Percentiles rank a stretch among this genome's conserved stretches.
These are phyloP conservation scores for Avahi laniger DNA, from an alignment of 2,797 vertebrate species.

Conservation along the genomic window DNA sequence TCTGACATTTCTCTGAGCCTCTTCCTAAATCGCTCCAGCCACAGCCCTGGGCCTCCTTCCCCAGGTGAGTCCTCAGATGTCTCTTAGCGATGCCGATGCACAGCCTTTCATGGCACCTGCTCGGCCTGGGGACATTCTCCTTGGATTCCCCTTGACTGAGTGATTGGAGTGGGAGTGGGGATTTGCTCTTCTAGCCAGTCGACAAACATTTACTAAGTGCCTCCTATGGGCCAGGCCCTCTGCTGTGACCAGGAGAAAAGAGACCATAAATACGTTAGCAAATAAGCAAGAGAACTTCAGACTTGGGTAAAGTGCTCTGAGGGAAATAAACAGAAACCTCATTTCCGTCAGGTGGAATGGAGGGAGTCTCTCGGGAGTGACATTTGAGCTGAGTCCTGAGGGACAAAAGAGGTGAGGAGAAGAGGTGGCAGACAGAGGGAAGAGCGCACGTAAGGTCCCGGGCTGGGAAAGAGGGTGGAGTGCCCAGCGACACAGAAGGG, in stretches of 20 bases:
- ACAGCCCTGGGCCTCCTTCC: not conserved
- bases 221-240: not conserved
- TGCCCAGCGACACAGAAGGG: not conserved
- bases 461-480: not conserved
- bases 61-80: not conserved
- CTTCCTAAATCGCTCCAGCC: not conserved
- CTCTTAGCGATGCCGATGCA: not conserved
- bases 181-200: not conserved
- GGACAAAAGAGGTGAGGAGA: not conserved
- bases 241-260: not conserved
- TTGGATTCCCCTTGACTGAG: not conserved
- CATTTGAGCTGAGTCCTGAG: not conserved
- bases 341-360: not conserved
- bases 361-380: not conserved
- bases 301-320: not conserved
- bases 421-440: not conserved
- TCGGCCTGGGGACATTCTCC: not conserved
- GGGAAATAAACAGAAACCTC: not conserved
- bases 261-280: not conserved
- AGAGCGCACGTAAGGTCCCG: not conserved
- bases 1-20: not conserved
- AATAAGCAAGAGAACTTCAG: not conserved
- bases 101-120: not conserved
- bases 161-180: not conserved
- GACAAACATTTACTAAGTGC: not conserved